Evolutionary conservation across 2,113 vertebrate genomes (phyloP).

Genomic region (Hemicordylus capensis): DNA sequence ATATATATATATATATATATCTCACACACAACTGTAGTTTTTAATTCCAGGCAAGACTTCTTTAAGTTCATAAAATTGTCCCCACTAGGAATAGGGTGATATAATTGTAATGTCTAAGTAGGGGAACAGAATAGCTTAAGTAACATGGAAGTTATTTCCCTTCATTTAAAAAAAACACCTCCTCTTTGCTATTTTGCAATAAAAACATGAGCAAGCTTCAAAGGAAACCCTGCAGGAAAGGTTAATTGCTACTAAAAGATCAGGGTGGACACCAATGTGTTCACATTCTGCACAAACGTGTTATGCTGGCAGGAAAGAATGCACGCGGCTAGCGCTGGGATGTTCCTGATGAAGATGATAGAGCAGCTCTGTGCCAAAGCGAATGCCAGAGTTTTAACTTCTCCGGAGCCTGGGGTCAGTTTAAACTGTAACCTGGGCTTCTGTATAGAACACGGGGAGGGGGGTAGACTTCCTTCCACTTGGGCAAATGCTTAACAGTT

Average conservation of each 20-base stretch:
- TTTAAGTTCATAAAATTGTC: constrained; percentile 58
- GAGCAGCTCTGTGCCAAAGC: constrained; percentile 49
- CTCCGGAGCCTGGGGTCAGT: constrained; percentile 42
- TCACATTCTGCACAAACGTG: constrained; percentile 76
- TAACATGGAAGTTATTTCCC: constrained; percentile 79
- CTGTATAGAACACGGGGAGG: constrained; percentile 40
- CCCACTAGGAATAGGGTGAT: constrained; percentile 53
- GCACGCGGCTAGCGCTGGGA: constrained; percentile 72
- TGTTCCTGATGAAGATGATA: constrained; percentile 22
- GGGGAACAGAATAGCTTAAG: constrained; percentile 73
- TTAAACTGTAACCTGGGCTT: constrained; percentile 10
- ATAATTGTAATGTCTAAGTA: constrained; percentile 52
- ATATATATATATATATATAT: too few species aligned
- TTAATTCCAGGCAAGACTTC: constrained; percentile 70
- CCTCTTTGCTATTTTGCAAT: constrained; percentile 74
- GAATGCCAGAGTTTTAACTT: constrained; percentile 17
- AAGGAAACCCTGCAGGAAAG: constrained; percentile 82
- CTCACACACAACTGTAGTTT: too few species aligned
- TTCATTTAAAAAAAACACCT: constrained; percentile 74
- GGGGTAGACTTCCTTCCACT: constrained; percentile 67
- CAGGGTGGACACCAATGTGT: constrained; percentile 80
- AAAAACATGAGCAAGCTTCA: constrained; percentile 85
- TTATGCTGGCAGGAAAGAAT: constrained; percentile 77
- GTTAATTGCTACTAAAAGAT: constrained; percentile 89
- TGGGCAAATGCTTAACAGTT: constrained; percentile 42